phyloP scores from a whole-genome alignment of 2,888 invertebrate species.

The Drosophila mercatorum region DNA sequence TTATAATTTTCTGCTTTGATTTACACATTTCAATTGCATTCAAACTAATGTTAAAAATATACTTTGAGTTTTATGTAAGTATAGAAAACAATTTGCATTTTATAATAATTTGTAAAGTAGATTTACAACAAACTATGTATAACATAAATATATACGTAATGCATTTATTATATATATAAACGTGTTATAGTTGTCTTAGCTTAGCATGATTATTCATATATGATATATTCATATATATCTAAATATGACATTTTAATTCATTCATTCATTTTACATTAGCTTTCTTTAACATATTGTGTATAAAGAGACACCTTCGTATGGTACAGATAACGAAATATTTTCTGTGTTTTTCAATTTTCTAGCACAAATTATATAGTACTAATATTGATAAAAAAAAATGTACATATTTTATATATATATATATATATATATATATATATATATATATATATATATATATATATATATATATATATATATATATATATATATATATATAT shows the following conservation, averaged over 20 bases:
- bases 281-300: constrained; percentile 22
- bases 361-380: no score
- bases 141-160: constrained; percentile 47
- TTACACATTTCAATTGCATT: constrained; percentile 12
- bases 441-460: background rate
- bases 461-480: background rate
- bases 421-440: background rate
- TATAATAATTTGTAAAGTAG: constrained; percentile 43
- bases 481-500: background rate
- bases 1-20: constrained; percentile 17
- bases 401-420: background rate
- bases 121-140: constrained; percentile 56
- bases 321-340: no score
- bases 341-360: no score
- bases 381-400: no score
- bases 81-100: constrained; percentile 45
- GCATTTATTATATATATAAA: constrained; percentile 26
- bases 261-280: background rate
- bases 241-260: constrained; percentile 3
- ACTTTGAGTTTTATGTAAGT: constrained; percentile 19
- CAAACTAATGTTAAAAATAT: constrained; percentile 30
- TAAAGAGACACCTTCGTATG: background rate
- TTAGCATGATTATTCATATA: constrained; percentile 14
- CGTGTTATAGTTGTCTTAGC: constrained; percentile 35
- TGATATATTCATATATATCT: constrained; percentile 7